Base-by-base conservation (phyloP, 2,888 invertebrate genomes). In the Pachycephus smyrnensis region DNA sequence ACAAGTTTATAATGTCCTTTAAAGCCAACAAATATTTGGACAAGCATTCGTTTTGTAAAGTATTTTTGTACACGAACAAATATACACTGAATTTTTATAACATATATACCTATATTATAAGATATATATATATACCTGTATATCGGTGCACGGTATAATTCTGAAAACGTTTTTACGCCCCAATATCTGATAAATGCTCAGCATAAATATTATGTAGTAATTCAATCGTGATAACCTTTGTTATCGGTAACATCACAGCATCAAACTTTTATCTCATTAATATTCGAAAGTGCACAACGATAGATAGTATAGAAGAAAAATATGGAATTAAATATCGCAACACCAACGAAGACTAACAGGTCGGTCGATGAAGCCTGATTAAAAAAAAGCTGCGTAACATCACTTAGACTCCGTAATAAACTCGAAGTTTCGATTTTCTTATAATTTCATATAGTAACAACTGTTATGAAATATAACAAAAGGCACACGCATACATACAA, bases 21-120 rank as follows among this genome's bases (percentile, higher is more conserved):
- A 23, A 23, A 23, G 55, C 9, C 55, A 55, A 6, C 55, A 55
- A 55, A 23, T 6, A 55, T 55, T 55, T 55, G 55, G 55, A 55
- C 9, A 55, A 55, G 55, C 9, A 23, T 55, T 71, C 31, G 71
- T 71, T 71, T 71, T 71, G 71, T 71, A 71, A 71, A 71, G 71
- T 32, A 12, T 71, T 31, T 32, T 71, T 71, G 71, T 71, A 71
- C 31, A 71, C n/a, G 15, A 71, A 31, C 55, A 71, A 71, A 71
- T 71, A 71, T 71, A 71, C 71, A 31, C 9, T 71, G 11, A 30
- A 23, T 23, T 55, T 55, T 23, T 55, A 55, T 55, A 55, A 55
- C 55, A 55, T 23, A 55, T 40, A 23, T 40, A 33, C 4, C 33
- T 33, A 33, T 33, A 33, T 33, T 33, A 33, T 33, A 33, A 33